Conservation (phyloP, 2,888 invertebrate genomes). For the Cecidostiba fungosa region DNA sequence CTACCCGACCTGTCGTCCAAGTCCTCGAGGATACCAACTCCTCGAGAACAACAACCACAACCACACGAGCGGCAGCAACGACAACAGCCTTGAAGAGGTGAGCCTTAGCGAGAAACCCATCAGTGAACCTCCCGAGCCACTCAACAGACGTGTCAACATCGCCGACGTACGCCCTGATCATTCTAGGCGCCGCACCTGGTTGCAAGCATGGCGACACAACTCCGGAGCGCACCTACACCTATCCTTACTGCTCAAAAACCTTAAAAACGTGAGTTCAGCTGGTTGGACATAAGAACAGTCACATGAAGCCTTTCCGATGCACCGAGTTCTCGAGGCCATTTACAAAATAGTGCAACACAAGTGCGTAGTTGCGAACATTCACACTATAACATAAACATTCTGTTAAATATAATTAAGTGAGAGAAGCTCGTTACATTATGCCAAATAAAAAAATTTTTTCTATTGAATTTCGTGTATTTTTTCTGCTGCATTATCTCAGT, state of each 20-base stretch:
- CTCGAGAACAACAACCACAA: no score
- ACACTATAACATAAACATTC: neutral
- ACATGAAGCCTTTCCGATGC: constrained; percentile 90
- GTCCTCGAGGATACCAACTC: constrained; percentile 72
- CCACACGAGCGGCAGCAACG: no score
- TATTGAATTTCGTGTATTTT: constrained; percentile 18
- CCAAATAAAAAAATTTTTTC: constrained; percentile 48
- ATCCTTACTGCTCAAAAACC: constrained; percentile 89
- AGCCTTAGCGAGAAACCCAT: no score
- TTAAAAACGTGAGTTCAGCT: constrained; percentile 91
- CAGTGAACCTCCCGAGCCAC: no score
- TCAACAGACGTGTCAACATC: no score
- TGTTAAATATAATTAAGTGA: neutral
- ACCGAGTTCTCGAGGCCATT: constrained; percentile 88
- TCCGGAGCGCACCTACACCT: constrained; percentile 88
- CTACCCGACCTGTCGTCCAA: constrained; percentile 74
- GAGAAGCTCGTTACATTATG: constrained; percentile 13
- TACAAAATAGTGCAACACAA: constrained; percentile 77
- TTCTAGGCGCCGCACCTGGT: no score
- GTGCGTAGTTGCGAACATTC: neutral
- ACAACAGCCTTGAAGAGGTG: no score
- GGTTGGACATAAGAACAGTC: constrained; percentile 90
- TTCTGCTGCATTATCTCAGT: no score
- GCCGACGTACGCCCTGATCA: no score
- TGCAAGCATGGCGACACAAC: no score